phyloP scores from a whole-genome alignment of 1,140 invertebrate genomes.

The Dysdera silvatica region DNA sequence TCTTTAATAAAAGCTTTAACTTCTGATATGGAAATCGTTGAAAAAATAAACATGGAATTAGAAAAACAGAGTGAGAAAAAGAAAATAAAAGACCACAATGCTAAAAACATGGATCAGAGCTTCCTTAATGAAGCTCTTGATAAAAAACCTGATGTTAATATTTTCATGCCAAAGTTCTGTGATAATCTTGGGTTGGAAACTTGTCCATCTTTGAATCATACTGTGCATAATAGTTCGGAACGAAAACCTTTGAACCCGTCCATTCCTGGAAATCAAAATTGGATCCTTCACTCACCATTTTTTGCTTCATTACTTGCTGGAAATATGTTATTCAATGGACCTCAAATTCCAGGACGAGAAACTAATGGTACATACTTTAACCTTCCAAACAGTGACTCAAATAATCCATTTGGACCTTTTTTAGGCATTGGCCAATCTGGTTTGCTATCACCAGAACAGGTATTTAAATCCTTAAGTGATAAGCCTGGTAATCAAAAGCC shows the following conservation, averaged over 20 bases:
- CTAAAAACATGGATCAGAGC: conserved; percentile 2
- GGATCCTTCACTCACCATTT: conserved; percentile 30
- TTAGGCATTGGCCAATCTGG: conserved; percentile 20
- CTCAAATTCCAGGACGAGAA: conserved; percentile 21
- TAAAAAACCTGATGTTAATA: conserved; percentile 26
- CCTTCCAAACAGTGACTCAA: conserved; percentile 25
- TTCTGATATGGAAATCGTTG: conserved; percentile 30
- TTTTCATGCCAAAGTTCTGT: conserved; percentile 28
- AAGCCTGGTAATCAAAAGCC: conserved; percentile 41
- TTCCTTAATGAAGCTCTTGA: neutral
- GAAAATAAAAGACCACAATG: conserved; percentile 25
- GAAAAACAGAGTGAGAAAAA: conserved; percentile 32
- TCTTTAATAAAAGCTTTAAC: conserved; percentile 41
- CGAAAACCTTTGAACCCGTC: conserved; percentile 22
- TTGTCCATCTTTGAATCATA: conserved; percentile 12
- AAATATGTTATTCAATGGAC: conserved; percentile 31
- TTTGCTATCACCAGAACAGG: conserved; percentile 21
- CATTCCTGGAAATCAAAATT: conserved; percentile 25
- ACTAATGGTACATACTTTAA: conserved; percentile 30
- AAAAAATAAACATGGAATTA: conserved; percentile 17
- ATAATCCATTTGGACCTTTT: conserved; percentile 24
- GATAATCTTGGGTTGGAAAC: conserved; percentile 24
- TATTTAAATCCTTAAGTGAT: conserved; percentile 18
- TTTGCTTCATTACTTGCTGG: conserved; percentile 32
- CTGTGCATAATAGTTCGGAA: conserved; percentile 4